Base-by-base conservation (phyloP, 1,140 invertebrate species). In the Periplaneta americana region DNA sequence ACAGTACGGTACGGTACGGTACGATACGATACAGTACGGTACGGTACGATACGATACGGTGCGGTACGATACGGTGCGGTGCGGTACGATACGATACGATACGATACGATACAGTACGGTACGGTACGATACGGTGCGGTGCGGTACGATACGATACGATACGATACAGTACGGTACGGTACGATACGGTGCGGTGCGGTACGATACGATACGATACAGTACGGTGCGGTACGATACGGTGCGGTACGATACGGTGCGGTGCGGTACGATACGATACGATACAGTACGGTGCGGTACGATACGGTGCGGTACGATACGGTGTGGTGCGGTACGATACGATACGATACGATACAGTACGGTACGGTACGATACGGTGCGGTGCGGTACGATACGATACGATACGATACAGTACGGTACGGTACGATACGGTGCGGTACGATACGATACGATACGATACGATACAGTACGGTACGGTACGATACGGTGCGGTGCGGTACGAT, bases 361-460 rank as follows among this genome's bases (percentile, higher is more conserved):
- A 82, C 81, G 11, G 79, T 22, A 80, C 79, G 36, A 9, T 22
- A 79, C 31, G 78, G 78, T 18, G 35, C 78, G 78, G 78, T 22
- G 35, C 34, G 78, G 78, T 22, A 79, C 37, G 78, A 34, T 48
- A 80, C 36, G 31, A 35, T 15, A 80, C 79, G 36, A 35, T 15
- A 80, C 66, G 36, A 35, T 15, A 80, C 79, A 35, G 79, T 32
- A 82, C 77, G 78, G 81, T 35, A 82, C 81, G 81, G 75, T 35
- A 82, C 81, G 78, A 34, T n/a, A 80, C 81, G 78, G 81, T 18
- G 81, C 81, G 28, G 81, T n/a, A 82, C 75, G 78, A 28, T 32
- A 82, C 81, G 78, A 28, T 31, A 82, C 78, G 78, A 78, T 35
- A 82, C 81, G 77, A 78, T 33, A 82, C 81, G 36, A 28, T 57